These are phyloP conservation scores for Isaurus tuberculatus DNA, from an alignment of 92 coral and sea anemone species.

Conservation along the genomic window DNA sequence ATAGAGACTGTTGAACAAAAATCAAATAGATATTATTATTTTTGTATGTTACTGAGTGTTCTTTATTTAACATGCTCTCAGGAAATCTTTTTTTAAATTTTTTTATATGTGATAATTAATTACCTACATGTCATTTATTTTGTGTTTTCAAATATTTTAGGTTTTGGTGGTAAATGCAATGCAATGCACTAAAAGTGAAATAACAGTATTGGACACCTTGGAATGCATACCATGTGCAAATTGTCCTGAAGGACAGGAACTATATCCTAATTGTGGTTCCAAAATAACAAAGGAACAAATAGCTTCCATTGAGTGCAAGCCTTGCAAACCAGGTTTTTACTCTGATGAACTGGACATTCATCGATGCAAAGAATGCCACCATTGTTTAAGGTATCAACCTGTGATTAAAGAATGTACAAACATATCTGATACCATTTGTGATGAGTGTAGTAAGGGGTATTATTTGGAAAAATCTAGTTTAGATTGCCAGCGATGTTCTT, in stretches of 20 bases:
- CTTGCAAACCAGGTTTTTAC: neutral
- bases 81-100: no score
- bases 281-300: neutral
- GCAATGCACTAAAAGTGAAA: neutral
- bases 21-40: no score
- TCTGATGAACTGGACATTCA: neutral
- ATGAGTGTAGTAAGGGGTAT: neutral
- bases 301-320: neutral
- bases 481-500: constrained; percentile 38
- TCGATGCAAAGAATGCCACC: constrained; percentile 27
- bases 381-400: neutral
- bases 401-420: constrained; percentile 27
- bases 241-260: neutral
- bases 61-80: no score
- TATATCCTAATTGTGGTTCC: constrained; percentile 1
- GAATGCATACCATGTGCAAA: neutral
- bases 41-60: no score
- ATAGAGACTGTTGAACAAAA: no score
- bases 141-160: neutral
- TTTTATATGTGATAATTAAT: no score
- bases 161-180: neutral
- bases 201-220: neutral
- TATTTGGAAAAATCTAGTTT: neutral
- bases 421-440: constrained; percentile 12
- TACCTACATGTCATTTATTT: no score